Evolutionary conservation across 2,797 vertebrate species (phyloP).

Genomic region (Selene dorsalis): DNA sequence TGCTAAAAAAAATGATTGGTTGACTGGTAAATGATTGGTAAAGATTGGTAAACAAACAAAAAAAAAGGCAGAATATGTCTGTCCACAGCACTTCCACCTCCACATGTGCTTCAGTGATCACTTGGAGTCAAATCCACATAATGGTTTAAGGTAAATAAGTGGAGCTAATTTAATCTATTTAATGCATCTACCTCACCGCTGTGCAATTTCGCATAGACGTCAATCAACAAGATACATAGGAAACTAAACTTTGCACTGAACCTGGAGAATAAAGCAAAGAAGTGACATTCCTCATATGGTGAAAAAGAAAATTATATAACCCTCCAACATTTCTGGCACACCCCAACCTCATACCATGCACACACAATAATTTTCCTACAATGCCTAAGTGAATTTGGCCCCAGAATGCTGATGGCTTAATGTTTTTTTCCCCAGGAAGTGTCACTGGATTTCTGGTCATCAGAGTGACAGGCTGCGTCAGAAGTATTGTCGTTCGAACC

Average conservation of each 20-base stretch:
- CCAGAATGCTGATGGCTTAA: constrained; percentile 20
- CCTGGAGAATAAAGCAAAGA: not conserved
- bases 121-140: not conserved
- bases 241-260: not conserved
- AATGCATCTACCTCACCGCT: not conserved
- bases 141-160: too few species aligned
- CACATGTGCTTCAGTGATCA: not conserved
- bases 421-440: constrained; percentile 25
- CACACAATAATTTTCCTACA: not conserved
- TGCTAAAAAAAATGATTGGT: too few species aligned
- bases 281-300: not conserved
- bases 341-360: not conserved
- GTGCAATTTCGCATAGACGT: not conserved
- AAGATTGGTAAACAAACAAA: too few species aligned
- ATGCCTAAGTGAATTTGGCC: constrained; percentile 15
- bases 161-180: too few species aligned
- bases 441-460: constrained; percentile 34
- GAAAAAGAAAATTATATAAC: not conserved
- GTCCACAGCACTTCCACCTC: not conserved
- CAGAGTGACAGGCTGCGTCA: constrained; percentile 46
- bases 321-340: not conserved
- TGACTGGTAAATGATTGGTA: too few species aligned
- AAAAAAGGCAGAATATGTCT: not conserved
- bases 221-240: not conserved
- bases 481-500: constrained; percentile 50